Percentiles rank a stretch among this genome's conserved stretches.
These are phyloP conservation scores for Bufotes viridis DNA, from an alignment of 2,797 vertebrate species.

Conservation along the genomic window DNA sequence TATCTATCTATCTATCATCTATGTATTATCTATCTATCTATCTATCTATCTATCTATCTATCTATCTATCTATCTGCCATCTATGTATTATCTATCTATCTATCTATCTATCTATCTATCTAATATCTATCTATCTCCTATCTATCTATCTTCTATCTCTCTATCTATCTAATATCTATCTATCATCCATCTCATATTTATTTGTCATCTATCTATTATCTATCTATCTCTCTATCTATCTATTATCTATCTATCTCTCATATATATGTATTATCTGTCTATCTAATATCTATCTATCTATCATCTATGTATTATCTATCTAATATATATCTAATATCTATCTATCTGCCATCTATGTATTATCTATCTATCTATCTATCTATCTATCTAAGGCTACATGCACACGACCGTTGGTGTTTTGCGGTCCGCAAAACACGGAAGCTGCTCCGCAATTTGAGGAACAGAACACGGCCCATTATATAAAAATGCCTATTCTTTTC, in stretches of 20 bases:
- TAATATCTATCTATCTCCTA: no score
- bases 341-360: background rate
- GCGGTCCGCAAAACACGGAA: no score
- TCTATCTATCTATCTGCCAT: background rate
- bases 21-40: background rate
- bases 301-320: background rate
- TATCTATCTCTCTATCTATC: background rate
- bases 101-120: background rate
- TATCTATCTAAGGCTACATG: constrained; percentile 12
- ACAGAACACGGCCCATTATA: no score
- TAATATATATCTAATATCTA: background rate
- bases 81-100: background rate
- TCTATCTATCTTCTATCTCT: no score
- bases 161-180: no score
- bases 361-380: background rate
- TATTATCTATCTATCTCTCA: no score
- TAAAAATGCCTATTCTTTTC: no score
- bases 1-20: background rate
- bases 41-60: background rate
- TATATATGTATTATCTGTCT: background rate
- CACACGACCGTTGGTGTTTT: no score
- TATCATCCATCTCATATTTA: no score
- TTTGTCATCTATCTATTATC: no score
- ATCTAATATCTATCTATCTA: background rate
- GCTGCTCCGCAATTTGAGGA: no score